These are phyloP conservation scores for Chelon auratus DNA, from an alignment of 2,797 vertebrate genomes.

Conservation along the genomic window DNA sequence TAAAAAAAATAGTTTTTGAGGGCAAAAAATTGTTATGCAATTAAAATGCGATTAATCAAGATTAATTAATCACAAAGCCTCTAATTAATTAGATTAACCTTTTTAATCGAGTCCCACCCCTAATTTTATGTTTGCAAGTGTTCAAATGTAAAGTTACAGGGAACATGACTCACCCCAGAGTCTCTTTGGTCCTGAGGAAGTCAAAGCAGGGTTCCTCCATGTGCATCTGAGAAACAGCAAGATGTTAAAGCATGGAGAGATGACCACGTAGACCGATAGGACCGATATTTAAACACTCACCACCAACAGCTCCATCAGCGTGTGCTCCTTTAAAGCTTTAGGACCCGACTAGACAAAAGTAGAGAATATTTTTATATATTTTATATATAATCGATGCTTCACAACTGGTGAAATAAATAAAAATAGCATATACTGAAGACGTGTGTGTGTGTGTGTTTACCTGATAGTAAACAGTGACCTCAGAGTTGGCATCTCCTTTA, in stretches of 20 bases:
- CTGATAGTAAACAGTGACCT: conserved; percentile 94
- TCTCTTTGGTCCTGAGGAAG: conserved; percentile 97
- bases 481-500: conserved; percentile 89
- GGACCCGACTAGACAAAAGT: conserved; percentile 87
- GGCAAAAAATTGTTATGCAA: too few relatives aligned
- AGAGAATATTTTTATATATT: not conserved
- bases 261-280: not conserved
- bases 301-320: conserved; percentile 95
- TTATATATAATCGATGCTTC: too few relatives aligned
- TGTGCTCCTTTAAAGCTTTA: conserved; percentile 90
- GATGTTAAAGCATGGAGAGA: not conserved
- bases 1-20: too few relatives aligned
- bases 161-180: conserved; percentile 84
- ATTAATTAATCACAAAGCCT: too few relatives aligned
- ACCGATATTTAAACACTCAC: conserved; percentile 80
- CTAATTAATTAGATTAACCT: too few relatives aligned
- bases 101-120: too few relatives aligned
- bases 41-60: too few relatives aligned
- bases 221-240: conserved; percentile 88
- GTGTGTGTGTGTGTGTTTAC: conserved; percentile 64
- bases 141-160: not conserved
- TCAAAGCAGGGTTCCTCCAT: conserved; percentile 99
- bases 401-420: not conserved
- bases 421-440: not conserved
- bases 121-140: too few relatives aligned